phyloP scores from a whole-genome alignment of 1,140 invertebrate genomes.

The Drosophila tani region DNA sequence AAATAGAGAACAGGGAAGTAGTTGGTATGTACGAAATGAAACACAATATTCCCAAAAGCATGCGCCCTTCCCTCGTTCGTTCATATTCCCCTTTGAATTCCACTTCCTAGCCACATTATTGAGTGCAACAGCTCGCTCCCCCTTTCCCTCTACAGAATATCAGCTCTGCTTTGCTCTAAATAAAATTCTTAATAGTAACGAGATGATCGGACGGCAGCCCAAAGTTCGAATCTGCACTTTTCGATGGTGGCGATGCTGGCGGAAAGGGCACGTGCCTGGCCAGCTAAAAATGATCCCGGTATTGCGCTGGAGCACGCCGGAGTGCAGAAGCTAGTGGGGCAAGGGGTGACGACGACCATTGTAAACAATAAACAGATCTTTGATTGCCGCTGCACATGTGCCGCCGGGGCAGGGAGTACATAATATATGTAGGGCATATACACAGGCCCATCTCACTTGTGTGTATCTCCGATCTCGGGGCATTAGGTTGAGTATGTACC shows the following conservation, averaged over 20 bases:
- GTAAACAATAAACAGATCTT: conserved; percentile 80
- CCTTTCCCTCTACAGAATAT: background rate
- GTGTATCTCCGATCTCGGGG: conserved; percentile 13
- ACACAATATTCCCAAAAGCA: background rate
- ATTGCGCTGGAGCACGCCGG: background rate
- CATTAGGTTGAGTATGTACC: conserved; percentile 9
- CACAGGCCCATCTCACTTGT: background rate
- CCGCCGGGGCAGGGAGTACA: conserved; percentile 6
- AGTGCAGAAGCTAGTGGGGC: conserved; percentile 2
- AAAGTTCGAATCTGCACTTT: conserved; percentile 8
- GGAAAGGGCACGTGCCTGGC: conserved; percentile 40
- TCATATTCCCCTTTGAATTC: background rate
- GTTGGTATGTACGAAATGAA: conserved; percentile 1
- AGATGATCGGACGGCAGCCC: background rate
- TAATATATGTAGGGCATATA: background rate
- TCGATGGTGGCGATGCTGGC: background rate
- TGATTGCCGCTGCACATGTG: conserved; percentile 48
- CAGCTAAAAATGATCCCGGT: conserved; percentile 36
- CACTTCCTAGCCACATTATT: background rate
- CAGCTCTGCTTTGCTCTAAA: conserved; percentile 5
- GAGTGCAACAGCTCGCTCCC: background rate
- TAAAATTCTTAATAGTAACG: conserved; percentile 19
- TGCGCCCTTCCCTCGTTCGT: background rate
- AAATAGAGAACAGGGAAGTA: too few species aligned
- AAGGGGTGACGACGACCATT: conserved; percentile 26